Conservation (phyloP, 2,113 vertebrate genomes). For the Dryoscopus gambensis region DNA sequence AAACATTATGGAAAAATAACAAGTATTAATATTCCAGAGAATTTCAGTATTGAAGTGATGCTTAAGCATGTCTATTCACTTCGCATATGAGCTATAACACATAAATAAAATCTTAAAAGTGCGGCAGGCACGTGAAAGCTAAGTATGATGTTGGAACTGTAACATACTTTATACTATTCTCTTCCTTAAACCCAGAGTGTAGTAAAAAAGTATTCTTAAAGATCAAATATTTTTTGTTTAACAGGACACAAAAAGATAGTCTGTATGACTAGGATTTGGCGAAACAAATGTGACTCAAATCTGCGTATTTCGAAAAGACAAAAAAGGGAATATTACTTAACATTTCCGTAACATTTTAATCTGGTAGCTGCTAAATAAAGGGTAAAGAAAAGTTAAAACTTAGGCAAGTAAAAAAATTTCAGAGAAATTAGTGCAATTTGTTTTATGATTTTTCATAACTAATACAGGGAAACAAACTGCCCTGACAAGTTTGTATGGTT, state of each 20-base stretch:
- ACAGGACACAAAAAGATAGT: background rate
- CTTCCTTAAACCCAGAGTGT: background rate
- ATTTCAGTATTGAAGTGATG: background rate
- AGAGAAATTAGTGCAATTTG: background rate
- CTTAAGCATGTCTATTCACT: background rate
- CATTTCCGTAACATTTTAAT: background rate
- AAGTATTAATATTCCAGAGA: background rate
- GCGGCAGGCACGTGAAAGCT: background rate
- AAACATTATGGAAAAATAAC: background rate
- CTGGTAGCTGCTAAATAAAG: background rate
- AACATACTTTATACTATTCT: background rate
- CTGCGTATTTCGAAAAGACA: background rate
- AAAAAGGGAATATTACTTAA: background rate
- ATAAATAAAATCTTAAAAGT: background rate
- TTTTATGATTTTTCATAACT: background rate
- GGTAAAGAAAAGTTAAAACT: background rate
- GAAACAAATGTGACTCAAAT: background rate
- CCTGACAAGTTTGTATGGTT: background rate
- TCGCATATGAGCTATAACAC: background rate
- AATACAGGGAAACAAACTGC: background rate
- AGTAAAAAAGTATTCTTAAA: background rate
- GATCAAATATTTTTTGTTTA: background rate
- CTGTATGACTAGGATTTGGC: background rate
- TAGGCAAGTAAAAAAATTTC: background rate
- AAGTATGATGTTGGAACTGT: background rate